Conservation (phyloP, 2,113 vertebrate species). For the Noturus placidus region DNA sequence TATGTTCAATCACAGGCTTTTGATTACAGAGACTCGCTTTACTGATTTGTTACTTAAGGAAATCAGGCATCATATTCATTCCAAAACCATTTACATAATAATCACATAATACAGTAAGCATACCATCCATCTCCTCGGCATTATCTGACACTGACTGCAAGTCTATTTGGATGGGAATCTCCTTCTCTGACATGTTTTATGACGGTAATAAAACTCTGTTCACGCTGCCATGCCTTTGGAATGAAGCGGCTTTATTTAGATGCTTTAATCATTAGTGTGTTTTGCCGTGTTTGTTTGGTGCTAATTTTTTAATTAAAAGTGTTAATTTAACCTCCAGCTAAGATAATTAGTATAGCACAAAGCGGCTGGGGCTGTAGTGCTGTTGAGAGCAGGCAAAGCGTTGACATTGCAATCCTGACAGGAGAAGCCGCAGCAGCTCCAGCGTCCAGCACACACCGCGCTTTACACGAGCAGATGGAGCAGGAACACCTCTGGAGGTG, state of each 20-base stretch:
- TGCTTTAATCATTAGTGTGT: slow-evolving; percentile 82
- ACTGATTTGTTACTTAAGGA: slow-evolving; percentile 45
- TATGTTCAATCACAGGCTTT: slow-evolving; percentile 16
- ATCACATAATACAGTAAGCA: slow-evolving; percentile 36
- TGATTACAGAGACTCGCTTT: slow-evolving; percentile 32
- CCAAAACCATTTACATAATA: slow-evolving; percentile 52
- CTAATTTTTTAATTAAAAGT: slow-evolving; percentile 84
- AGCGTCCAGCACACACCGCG: slow-evolving; percentile 60
- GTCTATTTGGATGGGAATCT: slow-evolving; percentile 40
- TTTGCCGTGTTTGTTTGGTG: slow-evolving; percentile 82
- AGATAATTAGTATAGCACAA: slow-evolving; percentile 76
- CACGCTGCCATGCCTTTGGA: slow-evolving; percentile 49
- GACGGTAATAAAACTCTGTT: slow-evolving; percentile 44
- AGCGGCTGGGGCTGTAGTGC: slow-evolving; percentile 72
- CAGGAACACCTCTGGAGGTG: slow-evolving; percentile 14
- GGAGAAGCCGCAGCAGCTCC: slow-evolving; percentile 54
- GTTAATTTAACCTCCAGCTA: slow-evolving; percentile 80
- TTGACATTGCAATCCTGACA: slow-evolving; percentile 72
- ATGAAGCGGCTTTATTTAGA: slow-evolving; percentile 66
- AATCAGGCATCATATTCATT: slow-evolving; percentile 43
- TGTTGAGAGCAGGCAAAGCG: slow-evolving; percentile 74
- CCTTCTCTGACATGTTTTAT: slow-evolving; percentile 43
- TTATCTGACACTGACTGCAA: slow-evolving; percentile 38
- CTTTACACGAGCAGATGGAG: slow-evolving; percentile 21
- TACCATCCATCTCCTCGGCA: slow-evolving; percentile 34